Evolutionary conservation across 2,797 vertebrate species (phyloP).

Genomic region (Botia almorhae): DNA sequence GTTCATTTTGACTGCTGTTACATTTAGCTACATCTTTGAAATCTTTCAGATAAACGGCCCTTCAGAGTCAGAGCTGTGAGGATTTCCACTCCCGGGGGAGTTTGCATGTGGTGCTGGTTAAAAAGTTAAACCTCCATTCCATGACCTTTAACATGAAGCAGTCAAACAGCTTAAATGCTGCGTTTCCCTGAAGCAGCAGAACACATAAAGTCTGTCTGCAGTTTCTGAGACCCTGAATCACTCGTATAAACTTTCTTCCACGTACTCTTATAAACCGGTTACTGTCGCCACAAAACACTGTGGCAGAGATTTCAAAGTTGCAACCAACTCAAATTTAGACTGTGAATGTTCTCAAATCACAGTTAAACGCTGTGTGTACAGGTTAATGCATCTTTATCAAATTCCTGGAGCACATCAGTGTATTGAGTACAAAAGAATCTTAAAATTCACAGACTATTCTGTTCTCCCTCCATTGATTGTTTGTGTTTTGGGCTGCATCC

Average conservation of each 20-base stretch:
- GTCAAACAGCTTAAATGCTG: conserved; percentile 23
- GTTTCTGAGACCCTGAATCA: neutral
- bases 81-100: conserved; percentile 48
- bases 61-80: conserved; percentile 57
- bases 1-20: conserved; percentile 34
- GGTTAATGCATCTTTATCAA: too few relatives aligned
- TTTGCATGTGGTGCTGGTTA: conserved; percentile 63
- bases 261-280: conserved; percentile 9
- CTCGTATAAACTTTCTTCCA: neutral
- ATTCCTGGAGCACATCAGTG: neutral
- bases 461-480: too few relatives aligned
- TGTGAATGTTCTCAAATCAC: too few relatives aligned
- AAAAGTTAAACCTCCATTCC: conserved; percentile 39
- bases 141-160: conserved; percentile 41
- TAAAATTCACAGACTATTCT: too few relatives aligned
- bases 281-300: conserved; percentile 11
- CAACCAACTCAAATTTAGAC: too few relatives aligned
- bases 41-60: conserved; percentile 17
- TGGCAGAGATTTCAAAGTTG: conserved; percentile 6
- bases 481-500: too few relatives aligned
- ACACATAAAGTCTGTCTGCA: conserved; percentile 13
- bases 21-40: conserved; percentile 49
- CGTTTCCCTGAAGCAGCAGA: conserved; percentile 14
- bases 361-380: too few relatives aligned
- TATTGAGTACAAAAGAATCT: too few relatives aligned